Base-by-base conservation (phyloP, 2,888 invertebrate species). In the Nymphalis c-album region DNA sequence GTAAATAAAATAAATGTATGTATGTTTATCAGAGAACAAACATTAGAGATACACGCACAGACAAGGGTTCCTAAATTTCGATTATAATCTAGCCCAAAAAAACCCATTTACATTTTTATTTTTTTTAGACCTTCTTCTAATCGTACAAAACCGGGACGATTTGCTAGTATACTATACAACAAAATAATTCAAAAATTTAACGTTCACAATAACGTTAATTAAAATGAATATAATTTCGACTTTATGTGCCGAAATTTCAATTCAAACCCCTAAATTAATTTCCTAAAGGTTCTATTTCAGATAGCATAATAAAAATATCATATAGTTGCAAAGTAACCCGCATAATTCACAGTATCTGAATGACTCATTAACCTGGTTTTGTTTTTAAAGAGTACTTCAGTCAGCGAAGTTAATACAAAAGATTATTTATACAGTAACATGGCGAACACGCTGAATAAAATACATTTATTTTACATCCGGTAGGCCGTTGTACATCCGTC, bases 351-450 rank as follows among this genome's bases (percentile, higher is more conserved):
- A 60, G 53, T 66, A 61, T 60, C 60, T 66, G 60, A 61, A 66
- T 66, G 65, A 66, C 65, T 66, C 65, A 66, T 66, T 66, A 66
- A 66, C 65, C 65, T 66, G 65, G 65, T 66, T 66, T 66, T 66
- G 61, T 66, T 66, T 65, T 66, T 55, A 61, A 66, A 66, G 66
- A 66, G 66, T 61, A n/a, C 66, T 66, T 66, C 57, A 66, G 53
- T 53, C 60, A 48, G 66, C 66, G 53, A 53, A 66, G 66, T 61
- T 57, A 66, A 66, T 61, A 66, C 66, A 66, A 66, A 66, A 66
- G 66, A 66, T 51, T 57, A 35, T 61, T 61, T 66, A 66, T 40
- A 61, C 53, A 61, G 60, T 20, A 26, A 61, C 26, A 22, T 17
- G 50, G 51, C 47, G 55, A 66, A 61, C 48, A 66, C 61, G 47